Percentiles rank a stretch among this genome's conserved stretches.
These are phyloP conservation scores for Dysdera silvatica DNA, from an alignment of 1,140 invertebrate genomes.

Conservation along the genomic window DNA sequence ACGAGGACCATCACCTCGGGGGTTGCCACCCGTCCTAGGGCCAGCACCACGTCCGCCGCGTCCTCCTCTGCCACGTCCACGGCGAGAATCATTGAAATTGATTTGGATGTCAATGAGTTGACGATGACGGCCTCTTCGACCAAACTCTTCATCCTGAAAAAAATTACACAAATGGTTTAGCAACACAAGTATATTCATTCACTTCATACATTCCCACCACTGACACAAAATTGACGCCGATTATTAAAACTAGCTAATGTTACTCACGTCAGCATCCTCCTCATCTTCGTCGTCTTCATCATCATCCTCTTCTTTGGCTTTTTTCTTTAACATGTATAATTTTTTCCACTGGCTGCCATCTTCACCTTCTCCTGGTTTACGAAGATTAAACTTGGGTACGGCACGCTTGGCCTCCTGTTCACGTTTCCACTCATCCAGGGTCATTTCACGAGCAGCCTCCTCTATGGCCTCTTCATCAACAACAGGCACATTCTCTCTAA, in stretches of 20 bases:
- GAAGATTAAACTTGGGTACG: constrained; percentile 70
- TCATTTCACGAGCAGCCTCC: constrained; percentile 54
- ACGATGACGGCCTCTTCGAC: constrained; percentile 75
- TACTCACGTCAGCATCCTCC: constrained; percentile 13
- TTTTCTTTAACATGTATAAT: constrained; percentile 73
- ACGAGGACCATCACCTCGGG: constrained; percentile 30
- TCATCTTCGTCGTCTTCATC: constrained; percentile 55
- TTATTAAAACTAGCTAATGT: not conserved
- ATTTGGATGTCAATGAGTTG: constrained; percentile 80
- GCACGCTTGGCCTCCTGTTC: constrained; percentile 54
- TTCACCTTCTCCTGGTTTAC: constrained; percentile 86
- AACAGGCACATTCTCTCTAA: constrained; percentile 24
- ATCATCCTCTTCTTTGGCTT: constrained; percentile 55
- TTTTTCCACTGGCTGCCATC: constrained; percentile 87
- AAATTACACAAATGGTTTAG: not conserved
- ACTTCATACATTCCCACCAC: not conserved
- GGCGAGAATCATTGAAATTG: constrained; percentile 72
- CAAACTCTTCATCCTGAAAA: constrained; percentile 51
- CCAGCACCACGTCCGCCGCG: constrained; percentile 32
- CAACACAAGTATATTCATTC: not conserved
- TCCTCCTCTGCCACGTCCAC: constrained; percentile 49
- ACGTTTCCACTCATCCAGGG: constrained; percentile 82
- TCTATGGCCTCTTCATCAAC: constrained; percentile 29
- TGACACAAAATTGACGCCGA: not conserved
- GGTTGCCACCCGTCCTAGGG: constrained; percentile 34